Percentiles rank a stretch among this genome's conserved stretches.
Conservation (phyloP, 2,888 invertebrate genomes). For the Cantharis flavilabris region DNA sequence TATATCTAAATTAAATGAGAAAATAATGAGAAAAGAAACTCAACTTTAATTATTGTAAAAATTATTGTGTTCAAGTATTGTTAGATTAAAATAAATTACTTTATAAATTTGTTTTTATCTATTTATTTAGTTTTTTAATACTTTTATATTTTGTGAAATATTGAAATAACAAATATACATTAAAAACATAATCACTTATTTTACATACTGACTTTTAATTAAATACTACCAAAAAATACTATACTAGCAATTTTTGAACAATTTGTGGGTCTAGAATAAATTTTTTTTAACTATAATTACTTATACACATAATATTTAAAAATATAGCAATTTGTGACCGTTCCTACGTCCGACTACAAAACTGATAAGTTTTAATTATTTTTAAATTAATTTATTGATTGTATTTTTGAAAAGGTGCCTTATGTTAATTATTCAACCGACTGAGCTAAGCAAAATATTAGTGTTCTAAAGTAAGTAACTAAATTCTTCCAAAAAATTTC, state of each 20-base stretch:
- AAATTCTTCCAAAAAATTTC: no score
- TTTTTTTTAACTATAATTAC: no score
- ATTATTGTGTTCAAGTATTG: conserved; percentile 30
- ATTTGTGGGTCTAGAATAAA: no score
- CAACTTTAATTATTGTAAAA: conserved; percentile 30
- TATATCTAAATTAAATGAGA: conserved; percentile 28
- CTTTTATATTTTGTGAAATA: background rate
- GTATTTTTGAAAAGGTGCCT: no score
- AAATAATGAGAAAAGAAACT: conserved; percentile 28
- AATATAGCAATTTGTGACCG: no score
- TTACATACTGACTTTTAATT: background rate
- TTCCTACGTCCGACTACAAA: no score
- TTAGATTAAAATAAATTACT: conserved; percentile 18
- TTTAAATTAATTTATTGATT: no score
- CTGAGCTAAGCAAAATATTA: no score
- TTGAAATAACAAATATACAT: background rate
- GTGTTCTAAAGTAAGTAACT: no score
- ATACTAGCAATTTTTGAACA: background rate
- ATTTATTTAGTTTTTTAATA: background rate
- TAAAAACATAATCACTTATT: background rate
- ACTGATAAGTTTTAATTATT: no score
- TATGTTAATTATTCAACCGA: no score
- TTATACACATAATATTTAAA: no score
- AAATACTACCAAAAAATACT: background rate
- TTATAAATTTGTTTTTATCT: conserved; percentile 4